A percentile compares a stretch with the other conserved stretches of the same genome.
Evolutionary conservation across 2,888 invertebrate species (phyloP).

Genomic region (Zaprionus lineosus): DNA sequence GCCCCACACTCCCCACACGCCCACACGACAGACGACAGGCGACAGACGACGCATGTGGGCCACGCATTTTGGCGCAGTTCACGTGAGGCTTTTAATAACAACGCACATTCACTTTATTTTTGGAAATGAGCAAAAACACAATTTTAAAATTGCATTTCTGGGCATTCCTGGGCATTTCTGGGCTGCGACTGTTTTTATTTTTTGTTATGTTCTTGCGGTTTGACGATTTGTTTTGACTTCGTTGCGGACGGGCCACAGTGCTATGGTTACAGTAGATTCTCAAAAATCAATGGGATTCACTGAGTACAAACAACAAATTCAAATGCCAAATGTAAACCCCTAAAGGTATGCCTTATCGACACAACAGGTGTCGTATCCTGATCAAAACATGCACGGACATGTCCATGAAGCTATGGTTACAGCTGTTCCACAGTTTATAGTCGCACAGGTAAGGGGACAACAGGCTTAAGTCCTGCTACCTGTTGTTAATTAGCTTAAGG

Average conservation of each 20-base stretch:
- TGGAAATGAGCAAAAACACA: conserved; percentile 79
- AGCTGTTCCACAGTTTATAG: not conserved
- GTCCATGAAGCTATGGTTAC: too few relatives aligned
- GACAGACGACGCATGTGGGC: conserved; percentile 48
- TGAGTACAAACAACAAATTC: too few relatives aligned
- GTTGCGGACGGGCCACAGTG: conserved; percentile 25
- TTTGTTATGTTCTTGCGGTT: not conserved
- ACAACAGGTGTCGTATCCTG: conserved; percentile 57
- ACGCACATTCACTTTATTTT: conserved; percentile 72
- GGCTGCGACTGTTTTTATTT: conserved; percentile 13
- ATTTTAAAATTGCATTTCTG: conserved; percentile 34
- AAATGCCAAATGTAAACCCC: too few relatives aligned
- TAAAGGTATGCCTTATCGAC: not conserved
- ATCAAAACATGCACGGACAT: too few relatives aligned
- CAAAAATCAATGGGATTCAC: conserved; percentile 39
- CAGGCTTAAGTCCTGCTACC: too few relatives aligned
- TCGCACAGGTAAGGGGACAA: not conserved
- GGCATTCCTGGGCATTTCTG: conserved; percentile 26
- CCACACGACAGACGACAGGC: conserved; percentile 2
- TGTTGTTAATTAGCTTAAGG: too few relatives aligned
- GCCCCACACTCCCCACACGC: not conserved
- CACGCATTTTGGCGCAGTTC: conserved; percentile 46
- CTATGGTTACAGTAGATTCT: conserved; percentile 59
- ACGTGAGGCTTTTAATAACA: conserved; percentile 25
- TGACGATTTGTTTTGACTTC: conserved; percentile 59